Evolutionary conservation across 1,140 invertebrate species (phyloP).

Genomic region (Lethocerus indicus): DNA sequence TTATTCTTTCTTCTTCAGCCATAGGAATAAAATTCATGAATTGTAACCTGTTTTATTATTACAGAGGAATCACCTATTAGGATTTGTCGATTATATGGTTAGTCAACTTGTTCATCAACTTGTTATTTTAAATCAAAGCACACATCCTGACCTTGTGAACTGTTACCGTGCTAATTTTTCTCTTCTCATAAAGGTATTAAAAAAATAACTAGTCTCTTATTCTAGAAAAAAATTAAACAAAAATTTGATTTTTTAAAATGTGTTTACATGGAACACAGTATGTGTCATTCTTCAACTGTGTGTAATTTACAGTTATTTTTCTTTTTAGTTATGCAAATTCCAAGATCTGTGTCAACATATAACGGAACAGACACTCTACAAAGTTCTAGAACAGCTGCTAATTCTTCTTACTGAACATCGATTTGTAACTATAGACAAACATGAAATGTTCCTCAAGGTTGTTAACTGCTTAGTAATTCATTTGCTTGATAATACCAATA

Average conservation of each 20-base stretch:
- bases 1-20: no score
- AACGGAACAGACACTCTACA: slow-evolving; percentile 11
- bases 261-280: no score
- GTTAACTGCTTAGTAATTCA: slow-evolving; percentile 20
- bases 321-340: slow-evolving; percentile 14
- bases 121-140: slow-evolving; percentile 14
- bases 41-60: slow-evolving; percentile 13
- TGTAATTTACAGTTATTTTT: neutral
- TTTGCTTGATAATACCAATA: slow-evolving; percentile 19
- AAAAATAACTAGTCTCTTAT: neutral
- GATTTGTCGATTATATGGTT: slow-evolving; percentile 15
- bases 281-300: no score
- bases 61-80: slow-evolving; percentile 11
- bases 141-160: slow-evolving; percentile 18
- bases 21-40: no score
- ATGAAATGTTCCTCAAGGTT: slow-evolving; percentile 18
- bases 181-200: slow-evolving; percentile 17
- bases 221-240: no score
- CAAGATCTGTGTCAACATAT: slow-evolving; percentile 15
- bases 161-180: slow-evolving; percentile 16
- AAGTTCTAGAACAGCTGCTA: slow-evolving; percentile 15
- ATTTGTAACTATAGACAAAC: slow-evolving; percentile 12
- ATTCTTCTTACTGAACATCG: slow-evolving; percentile 16
- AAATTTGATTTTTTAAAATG: no score
- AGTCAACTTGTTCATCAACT: slow-evolving; percentile 15